Evolutionary conservation across 2,888 invertebrate genomes (phyloP).

Genomic region (Pristionchus japonicus): DNA sequence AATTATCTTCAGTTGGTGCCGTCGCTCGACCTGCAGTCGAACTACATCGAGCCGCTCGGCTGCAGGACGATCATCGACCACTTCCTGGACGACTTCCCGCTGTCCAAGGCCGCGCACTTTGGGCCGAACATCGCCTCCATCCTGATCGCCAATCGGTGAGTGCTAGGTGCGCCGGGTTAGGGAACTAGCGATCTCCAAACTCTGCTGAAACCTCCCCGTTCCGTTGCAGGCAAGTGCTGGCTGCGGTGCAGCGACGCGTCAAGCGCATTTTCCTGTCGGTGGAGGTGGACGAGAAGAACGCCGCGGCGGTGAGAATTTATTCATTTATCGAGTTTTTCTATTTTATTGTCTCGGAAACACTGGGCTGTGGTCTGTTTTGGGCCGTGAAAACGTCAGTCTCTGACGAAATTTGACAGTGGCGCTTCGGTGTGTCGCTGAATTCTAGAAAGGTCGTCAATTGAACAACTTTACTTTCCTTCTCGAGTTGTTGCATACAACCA

Average conservation of each 20-base stretch:
- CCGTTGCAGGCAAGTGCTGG: slow-evolving; percentile 55
- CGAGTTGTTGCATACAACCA: too few relatives aligned
- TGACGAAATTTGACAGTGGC: too few relatives aligned
- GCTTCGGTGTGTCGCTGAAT: too few relatives aligned
- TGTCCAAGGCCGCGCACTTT: slow-evolving; percentile 66
- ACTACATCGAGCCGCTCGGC: slow-evolving; percentile 61
- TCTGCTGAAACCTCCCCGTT: too few relatives aligned
- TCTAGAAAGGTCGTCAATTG: too few relatives aligned
- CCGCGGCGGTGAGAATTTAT: slow-evolving; percentile 47
- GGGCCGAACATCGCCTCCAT: slow-evolving; percentile 66
- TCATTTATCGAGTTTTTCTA: neutral
- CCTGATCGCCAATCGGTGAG: slow-evolving; percentile 56
- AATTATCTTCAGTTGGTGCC: slow-evolving; percentile 61
- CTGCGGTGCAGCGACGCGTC: slow-evolving; percentile 63
- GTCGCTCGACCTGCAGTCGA: slow-evolving; percentile 71
- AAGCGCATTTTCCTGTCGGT: slow-evolving; percentile 65
- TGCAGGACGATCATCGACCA: slow-evolving; percentile 61
- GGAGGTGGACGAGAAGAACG: slow-evolving; percentile 61
- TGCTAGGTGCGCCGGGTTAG: neutral
- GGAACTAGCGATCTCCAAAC: too few relatives aligned
- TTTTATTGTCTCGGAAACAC: too few relatives aligned
- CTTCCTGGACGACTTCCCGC: slow-evolving; percentile 69
- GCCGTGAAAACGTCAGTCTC: too few relatives aligned
- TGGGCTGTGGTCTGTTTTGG: too few relatives aligned
- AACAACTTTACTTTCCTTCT: too few relatives aligned